Conservation (phyloP, 2,888 invertebrate species). For the Bimastos eiseni region DNA sequence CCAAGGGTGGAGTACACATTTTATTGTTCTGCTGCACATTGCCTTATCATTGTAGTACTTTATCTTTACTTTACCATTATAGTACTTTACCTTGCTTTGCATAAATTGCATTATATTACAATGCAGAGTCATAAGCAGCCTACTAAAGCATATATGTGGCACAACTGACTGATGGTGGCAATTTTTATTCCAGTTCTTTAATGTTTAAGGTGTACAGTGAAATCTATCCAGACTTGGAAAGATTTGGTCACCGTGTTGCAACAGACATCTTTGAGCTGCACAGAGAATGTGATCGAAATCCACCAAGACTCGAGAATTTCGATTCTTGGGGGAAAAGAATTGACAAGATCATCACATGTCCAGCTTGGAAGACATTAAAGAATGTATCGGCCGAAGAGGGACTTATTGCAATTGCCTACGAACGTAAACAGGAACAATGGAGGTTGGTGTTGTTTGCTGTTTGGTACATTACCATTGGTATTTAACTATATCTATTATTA, state of each 20-base stretch:
- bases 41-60: too few species aligned
- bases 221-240: constrained; percentile 58
- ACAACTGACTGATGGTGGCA: not conserved
- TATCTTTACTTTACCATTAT: too few species aligned
- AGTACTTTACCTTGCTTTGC: not conserved
- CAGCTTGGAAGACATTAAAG: constrained; percentile 66
- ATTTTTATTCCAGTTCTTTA: not conserved
- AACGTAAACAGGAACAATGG: constrained; percentile 59
- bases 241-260: constrained; percentile 65
- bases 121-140: not conserved
- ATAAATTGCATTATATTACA: too few species aligned
- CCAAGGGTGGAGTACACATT: too few species aligned
- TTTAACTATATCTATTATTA: not conserved
- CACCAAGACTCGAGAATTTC: constrained; percentile 63
- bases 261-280: constrained; percentile 64
- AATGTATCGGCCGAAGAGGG: constrained; percentile 67
- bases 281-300: constrained; percentile 64
- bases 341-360: constrained; percentile 65
- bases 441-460: constrained; percentile 52
- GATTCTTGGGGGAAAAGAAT: constrained; percentile 66
- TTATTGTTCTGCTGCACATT: too few species aligned
- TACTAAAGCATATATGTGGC: not conserved
- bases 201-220: constrained; percentile 37
- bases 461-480: too few species aligned
- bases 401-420: constrained; percentile 65